phyloP scores from a whole-genome alignment of 2,797 vertebrate genomes.

The Crypturellus tataupa region DNA sequence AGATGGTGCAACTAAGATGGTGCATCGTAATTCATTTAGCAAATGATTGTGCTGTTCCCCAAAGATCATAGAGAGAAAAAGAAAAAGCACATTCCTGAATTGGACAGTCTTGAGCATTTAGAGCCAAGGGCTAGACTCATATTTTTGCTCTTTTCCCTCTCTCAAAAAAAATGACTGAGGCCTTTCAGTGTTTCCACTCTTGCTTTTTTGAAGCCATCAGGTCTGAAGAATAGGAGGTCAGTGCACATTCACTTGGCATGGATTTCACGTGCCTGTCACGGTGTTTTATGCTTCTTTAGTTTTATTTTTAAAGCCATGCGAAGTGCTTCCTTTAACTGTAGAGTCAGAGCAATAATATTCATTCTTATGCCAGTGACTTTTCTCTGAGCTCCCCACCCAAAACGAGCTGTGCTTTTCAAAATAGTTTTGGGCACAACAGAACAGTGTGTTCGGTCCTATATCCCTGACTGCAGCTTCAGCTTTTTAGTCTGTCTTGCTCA shows the following conservation, averaged over 20 bases:
- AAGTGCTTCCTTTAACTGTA: not conserved
- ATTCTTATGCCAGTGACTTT: not conserved
- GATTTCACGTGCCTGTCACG: not conserved
- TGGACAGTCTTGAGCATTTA: not conserved
- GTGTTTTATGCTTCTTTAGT: not conserved
- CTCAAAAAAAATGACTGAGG: not conserved
- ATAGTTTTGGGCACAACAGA: not conserved
- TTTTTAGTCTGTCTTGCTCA: rapidly evolving
- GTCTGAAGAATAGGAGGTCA: not conserved
- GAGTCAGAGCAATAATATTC: not conserved
- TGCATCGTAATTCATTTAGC: not conserved
- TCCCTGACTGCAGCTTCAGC: not conserved
- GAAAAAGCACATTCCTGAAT: not conserved
- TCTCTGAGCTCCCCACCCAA: not conserved
- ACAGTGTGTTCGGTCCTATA: rapidly evolving
- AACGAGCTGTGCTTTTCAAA: not conserved
- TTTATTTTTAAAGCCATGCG: not conserved
- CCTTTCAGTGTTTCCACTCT: not conserved
- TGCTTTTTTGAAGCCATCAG: not conserved
- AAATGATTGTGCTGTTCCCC: not conserved
- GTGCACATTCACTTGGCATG: not conserved
- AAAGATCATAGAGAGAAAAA: not conserved
- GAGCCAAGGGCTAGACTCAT: not conserved
- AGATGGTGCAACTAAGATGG: not conserved
- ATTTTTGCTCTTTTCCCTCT: not conserved